phyloP scores from a whole-genome alignment of 1,140 invertebrate species.

The Centruroides sculpturatus region DNA sequence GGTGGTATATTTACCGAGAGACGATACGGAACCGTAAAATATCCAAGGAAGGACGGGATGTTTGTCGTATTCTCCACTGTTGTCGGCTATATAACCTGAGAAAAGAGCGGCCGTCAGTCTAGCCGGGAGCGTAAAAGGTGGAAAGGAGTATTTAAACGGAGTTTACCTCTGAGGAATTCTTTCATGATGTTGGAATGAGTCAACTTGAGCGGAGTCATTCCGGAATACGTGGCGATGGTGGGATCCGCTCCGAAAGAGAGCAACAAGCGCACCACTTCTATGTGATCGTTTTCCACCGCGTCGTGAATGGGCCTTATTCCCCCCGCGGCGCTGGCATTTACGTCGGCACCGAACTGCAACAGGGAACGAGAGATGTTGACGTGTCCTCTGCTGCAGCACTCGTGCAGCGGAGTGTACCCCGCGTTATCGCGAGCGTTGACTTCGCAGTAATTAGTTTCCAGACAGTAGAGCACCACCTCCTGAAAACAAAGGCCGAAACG shows the following conservation, averaged over 20 bases:
- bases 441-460: conserved; percentile 62
- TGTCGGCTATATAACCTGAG: conserved; percentile 10
- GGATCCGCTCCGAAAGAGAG: conserved; percentile 85
- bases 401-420: conserved; percentile 82
- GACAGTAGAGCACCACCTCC: conserved; percentile 77
- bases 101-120: background rate
- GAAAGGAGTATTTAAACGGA: background rate
- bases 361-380: conserved; percentile 67
- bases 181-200: conserved; percentile 48
- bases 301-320: conserved; percentile 86
- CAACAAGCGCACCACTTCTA: conserved; percentile 72
- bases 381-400: conserved; percentile 72
- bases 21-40: conserved; percentile 45
- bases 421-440: conserved; percentile 82
- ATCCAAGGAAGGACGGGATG: conserved; percentile 48
- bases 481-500: conserved; percentile 23
- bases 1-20: conserved; percentile 38
- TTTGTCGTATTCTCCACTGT: conserved; percentile 23
- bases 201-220: conserved; percentile 65
- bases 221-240: conserved; percentile 70
- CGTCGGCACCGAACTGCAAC: conserved; percentile 70
- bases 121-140: background rate
- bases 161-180: conserved; percentile 36
- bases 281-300: conserved; percentile 63
- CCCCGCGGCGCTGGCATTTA: conserved; percentile 70